A percentile compares a stretch with the other conserved stretches of the same genome.
phyloP scores from a whole-genome alignment of 1,140 invertebrate species.

The Venustaconcha ellipsiformis region DNA sequence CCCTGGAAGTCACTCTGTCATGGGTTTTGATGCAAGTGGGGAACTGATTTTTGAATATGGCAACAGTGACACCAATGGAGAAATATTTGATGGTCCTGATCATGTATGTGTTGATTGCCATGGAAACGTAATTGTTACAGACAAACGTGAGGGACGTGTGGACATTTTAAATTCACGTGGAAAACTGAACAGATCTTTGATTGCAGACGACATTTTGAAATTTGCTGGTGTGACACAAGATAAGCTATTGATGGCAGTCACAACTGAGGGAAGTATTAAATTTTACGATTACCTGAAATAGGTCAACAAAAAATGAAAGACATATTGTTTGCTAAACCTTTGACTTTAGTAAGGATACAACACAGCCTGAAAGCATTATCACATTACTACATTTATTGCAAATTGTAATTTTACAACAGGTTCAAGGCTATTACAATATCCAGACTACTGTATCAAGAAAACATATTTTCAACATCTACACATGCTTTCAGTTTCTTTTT shows the following conservation, averaged over 20 bases:
- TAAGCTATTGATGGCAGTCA: constrained; percentile 47
- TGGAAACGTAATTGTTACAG: constrained; percentile 55
- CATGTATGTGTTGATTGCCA: constrained; percentile 47
- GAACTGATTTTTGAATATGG: constrained; percentile 57
- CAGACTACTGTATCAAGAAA: too few relatives aligned
- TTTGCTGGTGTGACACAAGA: constrained; percentile 52
- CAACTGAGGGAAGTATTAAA: constrained; percentile 50
- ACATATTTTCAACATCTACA: too few relatives aligned
- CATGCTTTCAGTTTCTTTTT: too few relatives aligned
- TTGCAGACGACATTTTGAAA: constrained; percentile 45
- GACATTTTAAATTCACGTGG: constrained; percentile 53
- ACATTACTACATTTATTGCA: too few relatives aligned
- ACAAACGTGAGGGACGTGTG: constrained; percentile 55
- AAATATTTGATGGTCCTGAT: constrained; percentile 58
- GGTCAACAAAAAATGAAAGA: too few relatives aligned
- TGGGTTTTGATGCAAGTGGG: constrained; percentile 43
- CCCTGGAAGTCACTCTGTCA: constrained; percentile 51
- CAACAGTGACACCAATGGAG: constrained; percentile 52
- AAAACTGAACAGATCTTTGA: constrained; percentile 50
- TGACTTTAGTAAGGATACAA: too few relatives aligned
- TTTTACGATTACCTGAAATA: constrained; percentile 51
- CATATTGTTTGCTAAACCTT: too few relatives aligned
- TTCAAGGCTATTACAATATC: too few relatives aligned
- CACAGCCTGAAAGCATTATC: too few relatives aligned
- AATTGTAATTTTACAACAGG: too few relatives aligned